A percentile compares a stretch with the other conserved stretches of the same genome.
These are phyloP conservation scores for Conus ventricosus DNA, from an alignment of 1,140 invertebrate species.

Conservation along the genomic window DNA sequence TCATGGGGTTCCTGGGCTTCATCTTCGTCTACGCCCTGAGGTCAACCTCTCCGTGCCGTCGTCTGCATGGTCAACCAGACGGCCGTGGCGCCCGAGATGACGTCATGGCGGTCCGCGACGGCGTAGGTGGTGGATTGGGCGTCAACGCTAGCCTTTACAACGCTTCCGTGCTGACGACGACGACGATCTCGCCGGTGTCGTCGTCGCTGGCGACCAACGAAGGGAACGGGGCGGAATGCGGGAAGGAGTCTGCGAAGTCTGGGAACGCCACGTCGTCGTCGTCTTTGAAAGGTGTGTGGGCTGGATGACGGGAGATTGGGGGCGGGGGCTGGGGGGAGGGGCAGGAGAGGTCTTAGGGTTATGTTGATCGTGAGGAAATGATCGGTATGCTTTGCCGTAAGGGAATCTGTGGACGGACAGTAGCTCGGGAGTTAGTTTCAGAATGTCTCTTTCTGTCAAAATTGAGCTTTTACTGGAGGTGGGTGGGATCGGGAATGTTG, in stretches of 20 bases:
- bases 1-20: slow-evolving; percentile 70
- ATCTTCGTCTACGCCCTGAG: slow-evolving; percentile 68
- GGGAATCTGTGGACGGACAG: too few relatives aligned
- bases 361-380: too few relatives aligned
- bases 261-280: background rate
- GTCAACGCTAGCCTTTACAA: background rate
- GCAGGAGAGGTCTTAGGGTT: too few relatives aligned
- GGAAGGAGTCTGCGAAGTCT: background rate
- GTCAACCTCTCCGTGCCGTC: slow-evolving; percentile 71
- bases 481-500: too few relatives aligned
- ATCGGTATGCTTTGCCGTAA: too few relatives aligned
- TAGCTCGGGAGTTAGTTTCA: too few relatives aligned
- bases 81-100: slow-evolving; percentile 43
- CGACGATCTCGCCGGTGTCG: background rate
- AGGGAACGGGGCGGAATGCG: slow-evolving; percentile 13
- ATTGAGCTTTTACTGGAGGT: too few relatives aligned
- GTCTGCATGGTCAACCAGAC: slow-evolving; percentile 72
- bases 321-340: background rate
- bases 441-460: too few relatives aligned
- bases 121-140: background rate
- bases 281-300: background rate
- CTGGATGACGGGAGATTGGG: background rate
- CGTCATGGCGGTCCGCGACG: background rate
- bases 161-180: slow-evolving; percentile 34
- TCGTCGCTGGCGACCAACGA: background rate